These are phyloP conservation scores for Zelostemma sp. DNA, from an alignment of 1,140 invertebrate genomes.

Conservation along the genomic window DNA sequence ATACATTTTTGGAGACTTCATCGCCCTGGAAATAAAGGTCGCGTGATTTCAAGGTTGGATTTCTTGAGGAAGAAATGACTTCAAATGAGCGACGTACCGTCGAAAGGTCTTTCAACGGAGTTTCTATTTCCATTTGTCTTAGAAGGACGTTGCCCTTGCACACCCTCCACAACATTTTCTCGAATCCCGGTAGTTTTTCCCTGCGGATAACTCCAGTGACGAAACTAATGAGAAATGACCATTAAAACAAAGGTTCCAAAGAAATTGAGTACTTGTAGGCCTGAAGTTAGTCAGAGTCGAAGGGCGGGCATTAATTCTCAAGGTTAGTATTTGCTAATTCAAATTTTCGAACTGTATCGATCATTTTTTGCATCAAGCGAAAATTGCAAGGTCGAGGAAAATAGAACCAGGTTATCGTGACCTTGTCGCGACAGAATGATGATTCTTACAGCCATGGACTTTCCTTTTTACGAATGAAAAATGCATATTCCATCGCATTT, in stretches of 20 bases:
- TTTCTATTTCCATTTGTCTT: constrained; percentile 92
- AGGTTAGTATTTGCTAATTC: constrained; percentile 51
- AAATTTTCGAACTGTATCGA: constrained; percentile 67
- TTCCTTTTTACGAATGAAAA: constrained; percentile 50
- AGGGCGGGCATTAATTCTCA: constrained; percentile 45
- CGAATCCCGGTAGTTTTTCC: constrained; percentile 95
- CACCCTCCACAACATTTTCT: constrained; percentile 98
- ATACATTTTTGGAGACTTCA: constrained; percentile 96
- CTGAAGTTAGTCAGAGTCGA: constrained; percentile 45
- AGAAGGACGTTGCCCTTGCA: constrained; percentile 95
- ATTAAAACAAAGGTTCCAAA: constrained; percentile 23
- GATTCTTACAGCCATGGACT: constrained; percentile 70
- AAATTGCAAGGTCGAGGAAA: too few species aligned
- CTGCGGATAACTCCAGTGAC: constrained; percentile 91
- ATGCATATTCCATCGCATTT: constrained; percentile 40
- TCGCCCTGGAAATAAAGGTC: constrained; percentile 90
- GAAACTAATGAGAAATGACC: constrained; percentile 75
- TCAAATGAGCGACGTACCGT: too few species aligned
- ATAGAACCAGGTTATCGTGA: too few species aligned
- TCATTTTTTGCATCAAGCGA: constrained; percentile 38
- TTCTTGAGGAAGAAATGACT: too few species aligned
- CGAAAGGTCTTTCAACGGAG: constrained; percentile 94
- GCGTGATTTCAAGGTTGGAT: too few species aligned
- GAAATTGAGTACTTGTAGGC: constrained; percentile 14
- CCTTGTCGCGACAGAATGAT: constrained; percentile 59